Base-by-base conservation (phyloP, 2,113 vertebrate species). In the Hirundichthys speculiger region DNA sequence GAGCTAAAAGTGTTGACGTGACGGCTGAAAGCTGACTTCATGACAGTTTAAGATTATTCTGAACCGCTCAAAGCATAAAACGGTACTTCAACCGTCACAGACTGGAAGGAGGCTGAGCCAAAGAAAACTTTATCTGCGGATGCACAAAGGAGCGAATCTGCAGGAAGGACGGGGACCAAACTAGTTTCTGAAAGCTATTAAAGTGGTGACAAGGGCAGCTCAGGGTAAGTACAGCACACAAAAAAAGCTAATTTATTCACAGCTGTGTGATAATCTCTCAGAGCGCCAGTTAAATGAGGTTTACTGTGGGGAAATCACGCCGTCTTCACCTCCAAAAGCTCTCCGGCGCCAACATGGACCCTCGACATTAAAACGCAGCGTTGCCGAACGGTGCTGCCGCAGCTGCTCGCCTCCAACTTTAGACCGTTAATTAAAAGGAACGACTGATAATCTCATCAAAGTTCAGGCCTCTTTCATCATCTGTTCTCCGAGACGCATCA, bases 401-500 rank as follows among this genome's bases (percentile, higher is more conserved):
- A 34, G 43, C 27, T 43, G 59, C 39, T 62, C 38, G 13, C 3
- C 39, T 48, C 13, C 4, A 2, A 47, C 54, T 69, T 61, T 51
- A 68, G 77, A 70, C 43, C 24, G 53, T n/a, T 87, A 82, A 87
- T 87, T 85, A 85, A 82, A 84, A 75, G 18, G 58, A 72, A 69
- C 30, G n/a, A 49, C 6, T 42, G 55, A 65, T 85, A 80, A 85
- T 87, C 75, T 85, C 70, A 77, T 86, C 78, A 87, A 82, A 84
- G 80, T 69, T 51, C 1, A 16, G 21, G 7, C 13, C 46, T 27
- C 54, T 86, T 80, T 88, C 77, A 88, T 88, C 53, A 43, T 78
- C 34, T 71, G 8, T 18, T 42, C 4, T n/a, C n/a, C 4, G 12
- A 20, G 59, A 57, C 61, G 5, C 9, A 1, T 13, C 54, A 51